Percentiles rank a stretch among this genome's conserved stretches.
Evolutionary conservation across 2,888 invertebrate genomes (phyloP).

Genomic region (Lysandra coridon): DNA sequence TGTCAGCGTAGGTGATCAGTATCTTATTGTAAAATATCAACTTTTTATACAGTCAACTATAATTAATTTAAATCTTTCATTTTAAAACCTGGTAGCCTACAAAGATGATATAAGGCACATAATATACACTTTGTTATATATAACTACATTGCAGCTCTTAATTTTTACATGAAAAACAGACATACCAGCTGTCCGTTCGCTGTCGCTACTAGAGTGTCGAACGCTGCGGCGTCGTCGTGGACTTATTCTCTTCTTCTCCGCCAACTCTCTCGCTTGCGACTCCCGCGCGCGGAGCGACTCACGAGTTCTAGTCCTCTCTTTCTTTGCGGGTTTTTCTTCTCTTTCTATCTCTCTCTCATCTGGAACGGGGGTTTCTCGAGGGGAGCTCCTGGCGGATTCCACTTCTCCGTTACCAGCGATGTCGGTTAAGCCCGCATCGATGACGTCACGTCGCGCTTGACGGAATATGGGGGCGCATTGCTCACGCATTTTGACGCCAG

Average conservation of each 20-base stretch:
- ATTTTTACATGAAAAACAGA: background rate
- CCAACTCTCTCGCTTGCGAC: background rate
- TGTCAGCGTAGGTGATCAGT: too few relatives aligned
- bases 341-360: background rate
- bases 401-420: conserved; percentile 54
- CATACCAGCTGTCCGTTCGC: conserved; percentile 50
- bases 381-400: conserved; percentile 36
- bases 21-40: too few relatives aligned
- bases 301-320: conserved; percentile 24
- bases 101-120: too few relatives aligned
- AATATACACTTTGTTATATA: too few relatives aligned
- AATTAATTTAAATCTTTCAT: too few relatives aligned
- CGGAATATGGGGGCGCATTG: conserved; percentile 91
- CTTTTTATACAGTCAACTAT: too few relatives aligned
- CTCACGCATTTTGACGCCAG: conserved; percentile 93
- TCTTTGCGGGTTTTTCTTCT: conserved; percentile 25
- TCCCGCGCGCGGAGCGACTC: conserved; percentile 9
- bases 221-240: conserved; percentile 38
- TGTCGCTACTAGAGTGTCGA: conserved; percentile 47
- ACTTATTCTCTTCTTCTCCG: conserved; percentile 9
- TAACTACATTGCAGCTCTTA: too few relatives aligned
- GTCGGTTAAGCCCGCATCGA: conserved; percentile 78
- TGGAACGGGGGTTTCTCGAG: conserved; percentile 35
- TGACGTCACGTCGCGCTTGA: conserved; percentile 87
- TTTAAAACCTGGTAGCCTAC: too few relatives aligned